These are phyloP conservation scores for Drosophila lacteicornis DNA, from an alignment of 1,140 invertebrate species.

Conservation along the genomic window DNA sequence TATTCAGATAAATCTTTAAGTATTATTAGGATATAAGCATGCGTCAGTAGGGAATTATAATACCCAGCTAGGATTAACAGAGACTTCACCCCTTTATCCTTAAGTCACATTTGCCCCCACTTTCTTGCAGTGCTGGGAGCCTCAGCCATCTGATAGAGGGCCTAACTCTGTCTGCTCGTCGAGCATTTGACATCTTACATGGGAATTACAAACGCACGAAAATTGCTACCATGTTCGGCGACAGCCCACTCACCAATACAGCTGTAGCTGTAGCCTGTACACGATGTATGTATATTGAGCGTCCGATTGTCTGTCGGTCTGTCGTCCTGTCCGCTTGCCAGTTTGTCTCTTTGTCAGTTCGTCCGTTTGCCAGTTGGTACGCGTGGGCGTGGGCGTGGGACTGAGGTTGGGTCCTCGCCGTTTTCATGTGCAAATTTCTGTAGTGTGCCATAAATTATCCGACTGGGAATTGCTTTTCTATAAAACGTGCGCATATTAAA, in stretches of 20 bases:
- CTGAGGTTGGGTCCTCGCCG: slow-evolving; percentile 18
- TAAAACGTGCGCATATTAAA: slow-evolving; percentile 84
- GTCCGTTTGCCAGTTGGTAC: background rate
- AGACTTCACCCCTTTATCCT: background rate
- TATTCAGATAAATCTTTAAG: too few species aligned
- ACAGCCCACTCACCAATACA: slow-evolving; percentile 54
- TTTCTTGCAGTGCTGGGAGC: slow-evolving; percentile 10
- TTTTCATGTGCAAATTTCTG: slow-evolving; percentile 83
- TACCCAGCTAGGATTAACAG: background rate
- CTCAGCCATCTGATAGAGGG: slow-evolving; percentile 43
- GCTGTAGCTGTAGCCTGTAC: slow-evolving; percentile 16
- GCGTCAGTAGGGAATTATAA: too few species aligned
- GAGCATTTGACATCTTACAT: slow-evolving; percentile 82
- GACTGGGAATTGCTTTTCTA: slow-evolving; percentile 83
- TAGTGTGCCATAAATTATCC: slow-evolving; percentile 83
- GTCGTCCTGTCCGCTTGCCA: slow-evolving; percentile 13
- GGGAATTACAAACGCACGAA: slow-evolving; percentile 83
- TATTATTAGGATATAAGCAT: too few species aligned
- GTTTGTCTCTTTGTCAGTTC: slow-evolving; percentile 3
- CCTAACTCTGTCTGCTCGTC: slow-evolving; percentile 54
- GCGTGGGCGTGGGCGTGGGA: slow-evolving; percentile 12
- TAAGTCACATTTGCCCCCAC: background rate
- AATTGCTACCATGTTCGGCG: slow-evolving; percentile 79
- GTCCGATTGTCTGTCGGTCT: slow-evolving; percentile 21
- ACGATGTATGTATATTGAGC: slow-evolving; percentile 29